Evolutionary conservation across 2,888 invertebrate genomes (phyloP).

Genomic region (Hymenopus coronatus): DNA sequence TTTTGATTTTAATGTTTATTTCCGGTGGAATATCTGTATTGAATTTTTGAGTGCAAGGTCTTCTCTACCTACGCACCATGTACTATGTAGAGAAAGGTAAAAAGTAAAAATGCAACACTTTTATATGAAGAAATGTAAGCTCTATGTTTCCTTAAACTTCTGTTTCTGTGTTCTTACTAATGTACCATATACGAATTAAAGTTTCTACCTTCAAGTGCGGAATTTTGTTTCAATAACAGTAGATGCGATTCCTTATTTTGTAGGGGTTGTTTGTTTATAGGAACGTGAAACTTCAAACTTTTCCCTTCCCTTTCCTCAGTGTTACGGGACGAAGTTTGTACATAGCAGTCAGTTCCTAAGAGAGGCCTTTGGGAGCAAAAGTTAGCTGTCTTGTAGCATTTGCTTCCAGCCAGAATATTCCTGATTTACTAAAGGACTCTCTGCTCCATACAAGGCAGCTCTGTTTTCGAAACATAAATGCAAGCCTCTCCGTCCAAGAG

Average conservation of each 20-base stretch:
- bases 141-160: background rate
- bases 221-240: background rate
- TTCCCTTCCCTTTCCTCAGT: background rate
- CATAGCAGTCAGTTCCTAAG: background rate
- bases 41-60: too few species aligned
- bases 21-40: too few species aligned
- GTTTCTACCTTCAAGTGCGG: background rate
- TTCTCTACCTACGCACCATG: too few species aligned
- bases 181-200: background rate
- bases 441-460: too few species aligned
- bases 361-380: background rate
- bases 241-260: background rate
- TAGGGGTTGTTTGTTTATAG: background rate
- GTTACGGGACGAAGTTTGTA: background rate
- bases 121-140: background rate
- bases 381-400: background rate
- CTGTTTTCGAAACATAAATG: background rate
- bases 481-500: background rate
- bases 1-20: too few species aligned
- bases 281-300: background rate
- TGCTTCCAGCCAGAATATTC: background rate
- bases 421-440: background rate
- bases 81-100: too few species aligned
- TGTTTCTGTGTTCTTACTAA: background rate
- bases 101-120: background rate